Evolutionary conservation across 2,113 vertebrate species (phyloP).

Genomic region (Epinephelus cyanopodus): DNA sequence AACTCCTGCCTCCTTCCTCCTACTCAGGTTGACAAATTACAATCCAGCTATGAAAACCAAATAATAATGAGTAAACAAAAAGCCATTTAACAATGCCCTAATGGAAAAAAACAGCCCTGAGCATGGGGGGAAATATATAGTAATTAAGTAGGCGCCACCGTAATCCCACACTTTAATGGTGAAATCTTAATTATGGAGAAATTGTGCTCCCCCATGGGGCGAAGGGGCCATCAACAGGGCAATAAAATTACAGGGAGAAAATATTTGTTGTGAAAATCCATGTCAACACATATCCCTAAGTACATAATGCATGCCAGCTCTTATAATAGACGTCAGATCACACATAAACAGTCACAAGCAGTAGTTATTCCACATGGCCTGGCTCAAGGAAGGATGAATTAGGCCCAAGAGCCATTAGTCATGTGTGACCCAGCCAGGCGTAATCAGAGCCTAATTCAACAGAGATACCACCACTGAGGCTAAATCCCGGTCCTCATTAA

Average conservation of each 20-base stretch:
- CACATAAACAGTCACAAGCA: slow-evolving; percentile 19
- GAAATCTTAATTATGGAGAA: slow-evolving; percentile 72
- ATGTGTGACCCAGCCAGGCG: slow-evolving; percentile 74
- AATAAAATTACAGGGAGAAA: slow-evolving; percentile 40
- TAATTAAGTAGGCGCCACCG: slow-evolving; percentile 50
- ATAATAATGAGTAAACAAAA: slow-evolving; percentile 72
- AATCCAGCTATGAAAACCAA: slow-evolving; percentile 53
- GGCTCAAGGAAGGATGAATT: slow-evolving; percentile 67
- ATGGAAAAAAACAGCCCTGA: slow-evolving; percentile 64
- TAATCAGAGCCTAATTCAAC: slow-evolving; percentile 79
- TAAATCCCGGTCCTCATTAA: slow-evolving; percentile 68
- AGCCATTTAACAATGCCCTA: slow-evolving; percentile 60
- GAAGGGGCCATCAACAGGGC: slow-evolving; percentile 23
- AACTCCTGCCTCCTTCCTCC: slow-evolving; percentile 26
- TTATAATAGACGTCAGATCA: slow-evolving; percentile 30
- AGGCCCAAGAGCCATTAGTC: slow-evolving; percentile 69
- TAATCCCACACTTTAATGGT: slow-evolving; percentile 57
- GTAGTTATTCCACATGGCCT: slow-evolving; percentile 38
- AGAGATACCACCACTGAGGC: slow-evolving; percentile 74
- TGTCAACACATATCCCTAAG: slow-evolving; percentile 44
- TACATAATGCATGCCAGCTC: background rate
- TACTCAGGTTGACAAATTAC: slow-evolving; percentile 58
- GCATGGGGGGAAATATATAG: slow-evolving; percentile 52
- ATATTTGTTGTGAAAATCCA: slow-evolving; percentile 38
- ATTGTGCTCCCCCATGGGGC: slow-evolving; percentile 40